phyloP scores from a whole-genome alignment of 2,113 vertebrate genomes.

The Tangachromis dhanisi region DNA sequence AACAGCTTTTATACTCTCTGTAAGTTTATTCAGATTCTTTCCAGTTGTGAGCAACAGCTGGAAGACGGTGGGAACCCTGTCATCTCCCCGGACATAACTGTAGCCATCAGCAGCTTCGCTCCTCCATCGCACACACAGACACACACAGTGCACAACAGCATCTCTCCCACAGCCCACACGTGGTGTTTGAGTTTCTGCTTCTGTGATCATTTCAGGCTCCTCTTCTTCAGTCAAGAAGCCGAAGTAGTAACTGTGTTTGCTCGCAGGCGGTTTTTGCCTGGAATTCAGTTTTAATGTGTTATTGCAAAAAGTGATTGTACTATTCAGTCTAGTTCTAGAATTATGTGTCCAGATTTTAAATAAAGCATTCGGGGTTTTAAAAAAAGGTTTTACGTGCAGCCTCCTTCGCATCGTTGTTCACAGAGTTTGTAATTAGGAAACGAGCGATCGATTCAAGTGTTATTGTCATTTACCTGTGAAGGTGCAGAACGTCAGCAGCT shows the following conservation, averaged over 20 bases:
- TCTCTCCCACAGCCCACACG: constrained; percentile 17
- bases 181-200: constrained; percentile 47
- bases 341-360: constrained; percentile 73
- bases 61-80: constrained; percentile 1
- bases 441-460: not conserved
- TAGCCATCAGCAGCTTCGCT: constrained; percentile 18
- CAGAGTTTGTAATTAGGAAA: not conserved
- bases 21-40: not conserved
- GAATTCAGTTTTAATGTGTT: constrained; percentile 67
- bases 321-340: constrained; percentile 66
- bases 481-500: not conserved
- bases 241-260: constrained; percentile 32
- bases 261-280: constrained; percentile 52
- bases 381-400: not conserved
- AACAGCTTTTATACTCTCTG: not conserved
- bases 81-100: constrained; percentile 14
- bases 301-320: constrained; percentile 69
- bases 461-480: not conserved
- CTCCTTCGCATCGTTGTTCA: not conserved
- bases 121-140: not conserved
- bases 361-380: constrained; percentile 72
- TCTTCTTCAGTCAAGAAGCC: constrained; percentile 26
- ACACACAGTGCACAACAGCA: not conserved
- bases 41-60: not conserved
- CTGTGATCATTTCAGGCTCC: constrained; percentile 27